Percentiles rank a stretch among this genome's conserved stretches.
These are phyloP conservation scores for Amphimallon solstitiale DNA, from an alignment of 2,888 invertebrate genomes.

Conservation along the genomic window DNA sequence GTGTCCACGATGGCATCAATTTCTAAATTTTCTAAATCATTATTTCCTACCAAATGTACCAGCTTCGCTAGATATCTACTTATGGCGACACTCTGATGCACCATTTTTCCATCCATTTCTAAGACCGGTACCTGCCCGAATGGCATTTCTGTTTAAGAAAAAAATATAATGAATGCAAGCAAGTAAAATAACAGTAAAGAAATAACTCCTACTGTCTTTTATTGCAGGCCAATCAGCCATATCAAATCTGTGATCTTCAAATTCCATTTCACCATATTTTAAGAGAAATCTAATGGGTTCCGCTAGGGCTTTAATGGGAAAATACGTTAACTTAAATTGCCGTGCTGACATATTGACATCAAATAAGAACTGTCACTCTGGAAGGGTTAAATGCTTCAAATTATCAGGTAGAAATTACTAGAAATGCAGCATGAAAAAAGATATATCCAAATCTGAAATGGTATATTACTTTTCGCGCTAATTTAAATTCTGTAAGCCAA, in stretches of 20 bases:
- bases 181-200: background rate
- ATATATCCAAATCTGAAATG: too few relatives aligned
- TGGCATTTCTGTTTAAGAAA: slow-evolving; percentile 62
- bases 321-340: slow-evolving; percentile 65
- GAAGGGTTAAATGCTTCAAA: too few relatives aligned
- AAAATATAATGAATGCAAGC: background rate
- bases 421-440: too few relatives aligned
- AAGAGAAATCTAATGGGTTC: slow-evolving; percentile 70
- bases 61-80: slow-evolving; percentile 72
- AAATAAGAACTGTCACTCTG: too few relatives aligned
- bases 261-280: slow-evolving; percentile 67
- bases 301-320: slow-evolving; percentile 68
- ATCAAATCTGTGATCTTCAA: slow-evolving; percentile 68
- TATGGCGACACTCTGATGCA: slow-evolving; percentile 71
- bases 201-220: slow-evolving; percentile 65
- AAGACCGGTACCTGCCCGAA: slow-evolving; percentile 73
- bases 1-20: slow-evolving; percentile 73
- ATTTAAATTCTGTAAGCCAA: too few relatives aligned
- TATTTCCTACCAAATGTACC: slow-evolving; percentile 68
- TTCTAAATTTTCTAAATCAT: slow-evolving; percentile 69
- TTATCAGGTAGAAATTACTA: too few relatives aligned
- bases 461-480: too few relatives aligned
- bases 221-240: slow-evolving; percentile 67
- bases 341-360: slow-evolving; percentile 33
- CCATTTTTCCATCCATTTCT: slow-evolving; percentile 72